phyloP scores from a whole-genome alignment of 2,797 vertebrate genomes.

The Salmo trutta region DNA sequence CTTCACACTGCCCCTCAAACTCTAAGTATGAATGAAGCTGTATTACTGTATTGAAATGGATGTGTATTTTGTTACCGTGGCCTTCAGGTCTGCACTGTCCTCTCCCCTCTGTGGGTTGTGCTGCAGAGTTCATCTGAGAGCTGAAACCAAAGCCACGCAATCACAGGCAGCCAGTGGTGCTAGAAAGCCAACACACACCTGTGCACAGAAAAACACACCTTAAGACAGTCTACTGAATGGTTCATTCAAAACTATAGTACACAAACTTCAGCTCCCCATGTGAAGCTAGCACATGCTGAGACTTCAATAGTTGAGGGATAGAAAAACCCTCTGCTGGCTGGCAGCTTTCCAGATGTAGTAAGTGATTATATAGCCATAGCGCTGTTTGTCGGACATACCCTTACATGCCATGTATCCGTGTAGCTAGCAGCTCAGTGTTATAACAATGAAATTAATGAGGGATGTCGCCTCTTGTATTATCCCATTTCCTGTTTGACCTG shows the following conservation, averaged over 20 bases:
- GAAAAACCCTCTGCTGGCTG: not conserved
- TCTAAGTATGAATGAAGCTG: constrained; percentile 19
- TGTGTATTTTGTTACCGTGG: not conserved
- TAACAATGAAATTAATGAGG: not conserved
- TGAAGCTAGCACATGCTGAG: too few species aligned
- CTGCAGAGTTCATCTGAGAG: constrained; percentile 24
- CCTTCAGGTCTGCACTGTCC: constrained; percentile 32
- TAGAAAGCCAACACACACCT: constrained; percentile 23
- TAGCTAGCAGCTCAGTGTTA: not conserved
- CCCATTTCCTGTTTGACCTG: not conserved
- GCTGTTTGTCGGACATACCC: not conserved
- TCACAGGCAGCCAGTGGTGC: constrained; percentile 15
- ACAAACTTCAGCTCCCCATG: too few species aligned
- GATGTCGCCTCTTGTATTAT: not conserved
- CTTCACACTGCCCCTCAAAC: not conserved
- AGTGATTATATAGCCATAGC: not conserved
- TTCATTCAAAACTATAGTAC: too few species aligned
- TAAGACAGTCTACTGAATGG: not conserved
- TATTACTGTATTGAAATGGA: not conserved
- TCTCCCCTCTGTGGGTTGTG: constrained; percentile 11
- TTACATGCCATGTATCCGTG: not conserved
- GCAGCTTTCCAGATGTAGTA: not conserved
- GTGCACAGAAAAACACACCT: constrained; percentile 7
- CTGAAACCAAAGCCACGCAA: constrained; percentile 28
- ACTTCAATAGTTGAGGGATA: too few species aligned